phyloP scores from a whole-genome alignment of 2,113 vertebrate genomes.

The Rafetus swinhoei region DNA sequence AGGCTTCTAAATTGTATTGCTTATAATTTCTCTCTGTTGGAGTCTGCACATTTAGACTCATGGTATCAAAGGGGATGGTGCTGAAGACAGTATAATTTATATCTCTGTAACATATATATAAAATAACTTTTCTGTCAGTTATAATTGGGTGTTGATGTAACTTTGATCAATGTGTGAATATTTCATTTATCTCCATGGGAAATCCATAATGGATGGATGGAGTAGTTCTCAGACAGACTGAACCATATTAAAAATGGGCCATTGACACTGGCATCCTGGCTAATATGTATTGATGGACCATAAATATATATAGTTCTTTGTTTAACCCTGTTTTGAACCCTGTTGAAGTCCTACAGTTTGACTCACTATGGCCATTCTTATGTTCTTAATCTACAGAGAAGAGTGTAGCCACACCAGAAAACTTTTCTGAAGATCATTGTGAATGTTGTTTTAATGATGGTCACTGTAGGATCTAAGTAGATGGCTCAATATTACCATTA shows the following conservation, averaged over 20 bases:
- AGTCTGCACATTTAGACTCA: neutral
- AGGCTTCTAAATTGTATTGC: neutral
- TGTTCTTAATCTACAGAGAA: too few species aligned
- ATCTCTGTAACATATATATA: neutral
- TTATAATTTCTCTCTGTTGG: neutral
- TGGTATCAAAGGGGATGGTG: neutral
- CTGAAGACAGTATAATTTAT: neutral
- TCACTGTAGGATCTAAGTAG: neutral
- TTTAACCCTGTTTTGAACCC: too few species aligned
- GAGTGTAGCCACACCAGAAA: too few species aligned
- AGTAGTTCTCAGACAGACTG: neutral
- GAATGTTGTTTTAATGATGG: too few species aligned
- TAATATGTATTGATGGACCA: too few species aligned
- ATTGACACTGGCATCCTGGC: neutral
- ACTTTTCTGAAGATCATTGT: too few species aligned
- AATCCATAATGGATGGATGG: constrained; percentile 28
- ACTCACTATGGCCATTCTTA: too few species aligned
- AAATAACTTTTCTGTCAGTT: neutral
- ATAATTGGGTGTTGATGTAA: neutral
- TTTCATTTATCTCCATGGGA: constrained; percentile 26
- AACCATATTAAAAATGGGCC: neutral
- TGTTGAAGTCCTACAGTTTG: too few species aligned
- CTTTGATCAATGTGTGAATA: constrained; percentile 19
- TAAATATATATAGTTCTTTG: too few species aligned
- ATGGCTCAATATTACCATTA: neutral